Evolutionary conservation across 2,113 vertebrate genomes (phyloP), one percentile per base, ranked within the genome.

Genomic region (Columba janthina): DNA sequence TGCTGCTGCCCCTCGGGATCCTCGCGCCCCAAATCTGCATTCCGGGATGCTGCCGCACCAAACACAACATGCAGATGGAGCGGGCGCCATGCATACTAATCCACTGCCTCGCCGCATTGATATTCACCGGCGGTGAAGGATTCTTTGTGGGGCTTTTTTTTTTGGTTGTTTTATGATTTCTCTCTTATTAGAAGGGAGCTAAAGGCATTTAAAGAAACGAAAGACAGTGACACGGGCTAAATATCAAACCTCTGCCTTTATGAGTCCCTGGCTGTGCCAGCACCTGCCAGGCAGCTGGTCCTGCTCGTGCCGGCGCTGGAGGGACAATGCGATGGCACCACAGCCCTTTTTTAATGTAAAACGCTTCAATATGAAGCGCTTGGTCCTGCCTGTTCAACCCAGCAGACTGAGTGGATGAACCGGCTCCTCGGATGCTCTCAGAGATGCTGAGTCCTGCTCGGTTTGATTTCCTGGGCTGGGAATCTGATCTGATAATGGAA

Each of bases 181-280:
- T 93, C 80, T 95, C 96, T 88, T 95, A 92, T 96, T 95, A 95
- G 90, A 87, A 93, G 75, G 85, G 94, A 95, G 73, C 65, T 66
- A 73, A 96, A 97, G 81, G 76, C 54, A 3, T 88, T 91, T 94
- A 90, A 93, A 94, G 90, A 62, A 85, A 40, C 5, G 16, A 81
- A 44, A 65, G 85, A 71, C 85, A 96, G 42, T 4, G 36, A 60
- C 79, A 19, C 19, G 8, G 78, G 75, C 54, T 91, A 90, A 97
- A 92, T 88, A 87, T 70, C 81, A 79, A 71, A 67, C 26, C 56
- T 69, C 80, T 53, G 34, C 85, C 69, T 90, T 82, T 61, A 67
- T 0, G 26, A 38, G 62, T 91, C 36, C 51, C 76, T 16, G 65
- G 64, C 38, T 2, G 25, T 1, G 6, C 0, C 2, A 83, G 75